Evolutionary conservation across 2,113 vertebrate genomes (phyloP).

Genomic region (Phasianus colchicus): DNA sequence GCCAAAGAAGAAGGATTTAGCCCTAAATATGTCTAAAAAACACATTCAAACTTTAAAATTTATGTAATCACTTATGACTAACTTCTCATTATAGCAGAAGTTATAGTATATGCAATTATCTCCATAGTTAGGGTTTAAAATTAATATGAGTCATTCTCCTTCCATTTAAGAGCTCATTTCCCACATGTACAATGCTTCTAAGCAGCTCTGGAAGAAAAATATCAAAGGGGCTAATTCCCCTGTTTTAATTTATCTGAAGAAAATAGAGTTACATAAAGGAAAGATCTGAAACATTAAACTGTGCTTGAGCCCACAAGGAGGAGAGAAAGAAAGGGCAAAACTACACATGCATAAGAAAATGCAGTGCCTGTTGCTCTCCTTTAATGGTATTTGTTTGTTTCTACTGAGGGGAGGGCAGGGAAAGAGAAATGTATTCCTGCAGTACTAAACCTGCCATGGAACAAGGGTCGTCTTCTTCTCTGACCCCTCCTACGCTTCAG

Average conservation of each 20-base stretch:
- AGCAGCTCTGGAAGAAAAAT: conserved; percentile 37
- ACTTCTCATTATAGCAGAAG: conserved; percentile 65
- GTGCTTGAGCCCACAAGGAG: conserved; percentile 18
- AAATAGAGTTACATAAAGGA: conserved; percentile 32
- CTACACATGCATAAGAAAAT: not conserved
- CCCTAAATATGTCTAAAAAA: not conserved
- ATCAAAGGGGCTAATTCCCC: conserved; percentile 31
- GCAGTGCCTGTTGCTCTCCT: not conserved
- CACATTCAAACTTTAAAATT: conserved; percentile 66
- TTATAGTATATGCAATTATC: conserved; percentile 56
- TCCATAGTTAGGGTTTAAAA: conserved; percentile 65
- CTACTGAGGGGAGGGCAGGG: not conserved
- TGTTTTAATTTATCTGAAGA: conserved; percentile 43
- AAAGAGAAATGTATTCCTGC: not conserved
- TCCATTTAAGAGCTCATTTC: conserved; percentile 65
- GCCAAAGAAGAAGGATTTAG: not conserved
- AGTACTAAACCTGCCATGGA: not conserved
- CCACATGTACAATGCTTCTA: conserved; percentile 25
- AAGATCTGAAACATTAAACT: conserved; percentile 18
- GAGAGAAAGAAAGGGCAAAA: not conserved
- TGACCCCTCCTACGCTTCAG: not conserved
- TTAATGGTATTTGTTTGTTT: conserved; percentile 19
- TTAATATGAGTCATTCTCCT: conserved; percentile 56
- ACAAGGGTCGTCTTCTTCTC: not conserved
- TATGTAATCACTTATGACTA: conserved; percentile 69